Evolutionary conservation across 2,888 invertebrate genomes (phyloP).

Genomic region (Eupithecia pulchellata): DNA sequence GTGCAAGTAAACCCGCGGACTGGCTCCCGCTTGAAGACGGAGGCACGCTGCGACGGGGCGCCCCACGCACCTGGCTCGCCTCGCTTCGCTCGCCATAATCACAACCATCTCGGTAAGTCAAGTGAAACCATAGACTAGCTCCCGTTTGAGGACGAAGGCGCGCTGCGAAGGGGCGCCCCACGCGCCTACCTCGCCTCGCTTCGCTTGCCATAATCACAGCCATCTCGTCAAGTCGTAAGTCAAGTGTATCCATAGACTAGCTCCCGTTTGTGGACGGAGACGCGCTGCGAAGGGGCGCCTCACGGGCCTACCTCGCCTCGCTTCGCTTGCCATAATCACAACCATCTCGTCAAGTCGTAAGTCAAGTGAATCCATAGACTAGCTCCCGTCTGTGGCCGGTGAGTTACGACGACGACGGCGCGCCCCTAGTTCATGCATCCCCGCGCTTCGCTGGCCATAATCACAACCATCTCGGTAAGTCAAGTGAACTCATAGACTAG

Average conservation of each 20-base stretch:
- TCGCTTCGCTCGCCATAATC: constrained; percentile 89
- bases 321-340: constrained; percentile 2
- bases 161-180: constrained; percentile 70
- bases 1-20: constrained; percentile 87
- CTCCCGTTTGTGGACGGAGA: background rate
- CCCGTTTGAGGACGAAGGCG: constrained; percentile 85
- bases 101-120: constrained; percentile 86
- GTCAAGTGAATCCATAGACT: background rate
- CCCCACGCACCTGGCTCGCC: constrained; percentile 85
- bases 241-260: background rate
- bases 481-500: too few species aligned
- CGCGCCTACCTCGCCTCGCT: constrained; percentile 70
- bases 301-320: background rate
- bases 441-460: constrained; percentile 1
- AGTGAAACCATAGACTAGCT: constrained; percentile 45
- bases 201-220: constrained; percentile 1
- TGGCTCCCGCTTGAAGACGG: constrained; percentile 86
- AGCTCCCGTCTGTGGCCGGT: too few species aligned
- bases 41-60: constrained; percentile 75
- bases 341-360: background rate
- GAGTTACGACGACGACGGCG: too few species aligned
- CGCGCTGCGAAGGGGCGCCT: background rate
- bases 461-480: constrained; percentile 61
- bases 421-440: too few species aligned
- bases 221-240: constrained; percentile 69